Conservation (phyloP, 2,888 invertebrate species). For the Acholoe squamosa region DNA sequence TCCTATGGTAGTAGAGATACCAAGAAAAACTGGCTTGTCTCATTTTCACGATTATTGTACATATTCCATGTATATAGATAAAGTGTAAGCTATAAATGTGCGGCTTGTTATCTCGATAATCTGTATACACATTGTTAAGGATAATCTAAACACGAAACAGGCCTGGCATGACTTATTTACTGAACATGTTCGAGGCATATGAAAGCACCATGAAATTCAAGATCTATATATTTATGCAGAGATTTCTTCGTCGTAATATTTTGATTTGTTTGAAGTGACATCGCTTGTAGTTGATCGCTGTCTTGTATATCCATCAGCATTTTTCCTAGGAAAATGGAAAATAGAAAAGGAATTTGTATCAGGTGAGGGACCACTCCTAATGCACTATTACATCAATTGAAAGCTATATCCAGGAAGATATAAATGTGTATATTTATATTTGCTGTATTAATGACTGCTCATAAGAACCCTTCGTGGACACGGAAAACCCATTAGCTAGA, state of each 20-base stretch:
- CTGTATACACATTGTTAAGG: too few species aligned
- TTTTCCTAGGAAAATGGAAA: background rate
- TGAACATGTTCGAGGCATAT: background rate
- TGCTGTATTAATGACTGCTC: background rate
- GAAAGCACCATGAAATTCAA: background rate
- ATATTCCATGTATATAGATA: too few species aligned
- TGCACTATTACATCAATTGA: background rate
- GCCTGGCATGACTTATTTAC: too few species aligned
- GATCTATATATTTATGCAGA: background rate
- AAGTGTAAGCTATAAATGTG: too few species aligned
- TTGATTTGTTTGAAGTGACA: background rate
- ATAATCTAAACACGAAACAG: too few species aligned
- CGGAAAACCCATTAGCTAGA: background rate
- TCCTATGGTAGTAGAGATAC: too few species aligned
- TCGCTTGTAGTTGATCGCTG: background rate
- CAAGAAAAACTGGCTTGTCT: too few species aligned
- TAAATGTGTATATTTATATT: background rate
- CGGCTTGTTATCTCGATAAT: too few species aligned
- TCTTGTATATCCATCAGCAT: background rate
- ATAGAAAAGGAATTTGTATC: background rate
- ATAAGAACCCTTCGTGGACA: background rate
- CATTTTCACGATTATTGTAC: too few species aligned
- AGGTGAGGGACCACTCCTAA: background rate
- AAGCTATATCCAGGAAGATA: too few species aligned
- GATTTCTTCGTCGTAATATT: background rate